Evolutionary conservation across 2,888 invertebrate species (phyloP), one percentile per base, ranked within the genome.

Genomic region (Hirtodrosophila duncani): DNA sequence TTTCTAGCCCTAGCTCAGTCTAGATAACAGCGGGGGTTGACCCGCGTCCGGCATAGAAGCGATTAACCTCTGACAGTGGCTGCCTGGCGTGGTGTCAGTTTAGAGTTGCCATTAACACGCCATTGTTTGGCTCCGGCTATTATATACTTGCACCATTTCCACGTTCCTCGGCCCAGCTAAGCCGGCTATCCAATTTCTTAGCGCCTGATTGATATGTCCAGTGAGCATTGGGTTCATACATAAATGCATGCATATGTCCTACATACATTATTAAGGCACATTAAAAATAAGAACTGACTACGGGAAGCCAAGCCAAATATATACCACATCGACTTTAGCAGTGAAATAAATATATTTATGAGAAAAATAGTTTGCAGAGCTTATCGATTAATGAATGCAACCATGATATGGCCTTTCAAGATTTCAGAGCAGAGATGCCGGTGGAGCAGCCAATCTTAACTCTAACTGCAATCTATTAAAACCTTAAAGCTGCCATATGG

Each of bases 31-130:
- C 81, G 72, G 72, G 77, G 64, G 81, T 66, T 62, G 11, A 3
- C 30, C 33, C 21, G 20, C 37, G 59, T 39, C 31, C 58, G 57
- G 27, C 49, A 52, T 14, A 39, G 39, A 53, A 45, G 42, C 81
- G 79, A 61, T 72, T 69, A 60, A 78, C 68, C 72, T 27, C 38
- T 26, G 26, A 33, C 50, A n/a, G n/a, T 29, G 43, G 23, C 45
- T 9, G 48, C 59, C 52, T 36, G 41, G 57, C 55, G 44, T 63
- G 75, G 78, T 83, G 82, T 83, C 83, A 83, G 60, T 81, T 82
- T 81, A 67, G 70, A 81, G 64, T 65, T 63, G 68, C 67, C 72
- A 82, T 75, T 81, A 80, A 75, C 82, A 81, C 80, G 80, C 83
- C 57, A 82, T 80, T 80, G 80, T 80, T 65, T 57, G 55, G 49